Evolutionary conservation across 2,888 invertebrate genomes (phyloP).

Genomic region (Linnaemya tessellans): DNA sequence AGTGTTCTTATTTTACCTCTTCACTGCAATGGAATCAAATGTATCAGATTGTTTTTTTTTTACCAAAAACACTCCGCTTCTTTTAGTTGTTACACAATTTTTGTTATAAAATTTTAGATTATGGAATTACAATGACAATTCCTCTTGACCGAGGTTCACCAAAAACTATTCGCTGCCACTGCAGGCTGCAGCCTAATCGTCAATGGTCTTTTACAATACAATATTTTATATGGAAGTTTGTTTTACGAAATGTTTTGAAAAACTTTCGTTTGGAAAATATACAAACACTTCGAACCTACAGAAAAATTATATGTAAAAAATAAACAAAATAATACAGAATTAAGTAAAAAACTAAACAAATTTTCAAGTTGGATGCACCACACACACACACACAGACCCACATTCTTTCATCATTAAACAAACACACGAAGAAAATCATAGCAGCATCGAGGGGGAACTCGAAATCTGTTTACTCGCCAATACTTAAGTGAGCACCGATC

Average conservation of each 20-base stretch:
- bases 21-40: too few relatives aligned
- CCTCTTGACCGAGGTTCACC: too few relatives aligned
- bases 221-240: too few relatives aligned
- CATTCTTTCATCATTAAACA: background rate
- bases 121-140: too few relatives aligned
- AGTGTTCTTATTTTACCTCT: too few relatives aligned
- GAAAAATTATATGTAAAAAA: constrained; percentile 14
- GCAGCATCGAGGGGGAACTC: background rate
- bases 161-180: too few relatives aligned
- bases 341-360: constrained; percentile 51
- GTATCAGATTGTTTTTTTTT: too few relatives aligned
- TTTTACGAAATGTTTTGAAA: background rate
- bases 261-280: constrained; percentile 3
- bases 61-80: too few relatives aligned
- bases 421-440: background rate
- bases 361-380: constrained; percentile 51
- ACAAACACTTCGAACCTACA: constrained; percentile 19
- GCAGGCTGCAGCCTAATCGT: too few relatives aligned
- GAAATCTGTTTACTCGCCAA: constrained; percentile 18
- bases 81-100: too few relatives aligned
- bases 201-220: too few relatives aligned
- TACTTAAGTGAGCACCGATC: constrained; percentile 1
- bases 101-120: too few relatives aligned
- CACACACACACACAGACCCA: constrained; percentile 2
- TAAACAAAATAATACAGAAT: constrained; percentile 31